Percentiles rank a stretch among this genome's conserved stretches.
phyloP scores from a whole-genome alignment of 2,797 vertebrate genomes.

The Nannoperca obscura region DNA sequence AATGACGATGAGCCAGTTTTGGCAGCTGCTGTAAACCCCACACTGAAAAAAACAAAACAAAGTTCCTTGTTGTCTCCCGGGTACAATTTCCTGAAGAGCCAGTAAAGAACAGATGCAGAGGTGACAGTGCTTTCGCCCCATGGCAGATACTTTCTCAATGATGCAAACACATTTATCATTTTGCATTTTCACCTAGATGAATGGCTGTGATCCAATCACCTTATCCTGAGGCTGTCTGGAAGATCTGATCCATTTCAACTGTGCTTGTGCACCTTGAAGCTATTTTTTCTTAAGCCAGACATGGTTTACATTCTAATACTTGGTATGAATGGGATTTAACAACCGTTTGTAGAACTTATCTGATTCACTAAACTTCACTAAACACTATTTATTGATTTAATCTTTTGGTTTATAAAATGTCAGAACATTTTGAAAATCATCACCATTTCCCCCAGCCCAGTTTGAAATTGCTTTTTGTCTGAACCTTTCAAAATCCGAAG shows the following conservation, averaged over 20 bases:
- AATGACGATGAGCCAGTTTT: slow-evolving; percentile 7
- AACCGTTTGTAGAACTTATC: neutral
- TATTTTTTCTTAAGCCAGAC: neutral
- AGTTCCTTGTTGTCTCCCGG: slow-evolving; percentile 16
- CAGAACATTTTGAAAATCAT: neutral
- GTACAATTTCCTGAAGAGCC: neutral
- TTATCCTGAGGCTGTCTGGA: neutral
- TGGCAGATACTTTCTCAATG: slow-evolving; percentile 18
- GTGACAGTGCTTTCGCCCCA: slow-evolving; percentile 7
- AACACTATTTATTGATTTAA: neutral
- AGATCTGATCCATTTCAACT: neutral
- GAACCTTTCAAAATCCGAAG: neutral
- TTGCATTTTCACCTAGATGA: slow-evolving; percentile 15
- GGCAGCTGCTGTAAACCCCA: neutral
- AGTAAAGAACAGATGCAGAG: neutral
- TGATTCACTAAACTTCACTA: neutral
- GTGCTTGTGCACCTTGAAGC: slow-evolving; percentile 1
- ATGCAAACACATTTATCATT: slow-evolving; percentile 1
- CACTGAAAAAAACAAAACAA: neutral
- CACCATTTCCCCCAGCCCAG: neutral
- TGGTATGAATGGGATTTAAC: neutral
- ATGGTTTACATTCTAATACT: neutral
- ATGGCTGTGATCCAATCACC: slow-evolving; percentile 3
- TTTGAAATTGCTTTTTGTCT: neutral
- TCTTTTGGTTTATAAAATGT: neutral